Evolutionary conservation across 2,797 vertebrate species (phyloP).

Genomic region (Pempheris klunzingeri): DNA sequence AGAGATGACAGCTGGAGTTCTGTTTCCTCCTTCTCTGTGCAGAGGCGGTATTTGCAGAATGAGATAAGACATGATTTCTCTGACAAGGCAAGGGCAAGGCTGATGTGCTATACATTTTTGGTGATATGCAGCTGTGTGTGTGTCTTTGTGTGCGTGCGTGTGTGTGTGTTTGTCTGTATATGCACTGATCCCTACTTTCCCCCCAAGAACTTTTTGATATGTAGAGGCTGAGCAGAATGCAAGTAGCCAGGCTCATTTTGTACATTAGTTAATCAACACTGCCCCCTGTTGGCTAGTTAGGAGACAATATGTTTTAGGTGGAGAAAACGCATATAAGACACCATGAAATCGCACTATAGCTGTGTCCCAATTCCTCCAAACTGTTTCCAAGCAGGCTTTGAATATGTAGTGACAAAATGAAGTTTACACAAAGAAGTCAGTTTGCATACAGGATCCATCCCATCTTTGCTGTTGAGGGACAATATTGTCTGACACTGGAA

Average conservation of each 20-base stretch:
- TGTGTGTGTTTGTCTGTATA: not conserved
- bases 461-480: not conserved
- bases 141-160: constrained; percentile 1
- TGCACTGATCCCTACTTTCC: not conserved
- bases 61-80: constrained; percentile 75
- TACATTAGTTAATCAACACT: constrained; percentile 57
- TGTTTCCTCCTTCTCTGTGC: constrained; percentile 55
- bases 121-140: constrained; percentile 16
- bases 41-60: constrained; percentile 65
- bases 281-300: constrained; percentile 63
- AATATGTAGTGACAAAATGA: not conserved
- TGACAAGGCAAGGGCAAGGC: constrained; percentile 64
- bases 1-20: constrained; percentile 68
- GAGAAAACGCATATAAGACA: not conserved
- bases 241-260: not conserved
- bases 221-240: constrained; percentile 23
- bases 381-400: not conserved
- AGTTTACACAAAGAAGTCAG: not conserved
- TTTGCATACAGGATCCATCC: not conserved
- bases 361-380: not conserved
- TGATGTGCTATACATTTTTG: constrained; percentile 48
- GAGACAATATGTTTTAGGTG: not conserved
- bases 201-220: constrained; percentile 40
- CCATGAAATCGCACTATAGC: not conserved
- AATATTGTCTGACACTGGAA: not conserved